A percentile compares a stretch with the other conserved stretches of the same genome.
Evolutionary conservation across 2,797 vertebrate species (phyloP).

Genomic region (Gymnopithys bicolor): DNA sequence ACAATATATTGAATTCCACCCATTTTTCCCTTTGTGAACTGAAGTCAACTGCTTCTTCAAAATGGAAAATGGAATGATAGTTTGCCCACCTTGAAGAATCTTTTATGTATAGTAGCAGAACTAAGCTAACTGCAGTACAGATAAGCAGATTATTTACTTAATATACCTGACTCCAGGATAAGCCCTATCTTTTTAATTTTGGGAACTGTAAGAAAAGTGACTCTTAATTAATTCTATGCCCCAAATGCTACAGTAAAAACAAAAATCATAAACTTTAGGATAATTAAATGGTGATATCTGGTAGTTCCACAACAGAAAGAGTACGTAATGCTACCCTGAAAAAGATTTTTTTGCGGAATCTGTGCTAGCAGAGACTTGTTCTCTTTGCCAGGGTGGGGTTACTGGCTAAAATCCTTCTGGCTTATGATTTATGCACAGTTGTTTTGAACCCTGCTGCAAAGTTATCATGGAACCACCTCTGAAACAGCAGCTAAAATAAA

Average conservation of each 20-base stretch:
- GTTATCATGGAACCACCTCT: background rate
- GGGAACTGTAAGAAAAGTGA: background rate
- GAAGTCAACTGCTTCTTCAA: background rate
- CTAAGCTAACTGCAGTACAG: background rate
- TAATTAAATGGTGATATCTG: background rate
- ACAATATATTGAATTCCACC: background rate
- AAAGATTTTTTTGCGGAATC: background rate
- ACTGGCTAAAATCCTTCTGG: conserved; percentile 18
- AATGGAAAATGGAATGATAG: background rate
- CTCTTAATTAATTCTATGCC: background rate
- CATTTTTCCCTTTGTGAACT: background rate
- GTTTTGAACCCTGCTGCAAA: conserved; percentile 43
- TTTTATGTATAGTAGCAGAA: background rate
- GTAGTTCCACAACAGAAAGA: background rate
- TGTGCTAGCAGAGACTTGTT: conserved; percentile 56
- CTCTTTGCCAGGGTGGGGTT: conserved; percentile 26
- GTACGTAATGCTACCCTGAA: background rate
- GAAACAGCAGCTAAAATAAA: background rate
- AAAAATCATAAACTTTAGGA: background rate
- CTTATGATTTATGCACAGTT: conserved; percentile 8
- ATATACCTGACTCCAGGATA: background rate
- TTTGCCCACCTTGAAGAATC: background rate
- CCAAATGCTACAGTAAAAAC: background rate
- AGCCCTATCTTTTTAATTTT: background rate
- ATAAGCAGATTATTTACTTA: background rate